Evolutionary conservation across 2,888 invertebrate species (phyloP).

Genomic region (Agelastica alni): DNA sequence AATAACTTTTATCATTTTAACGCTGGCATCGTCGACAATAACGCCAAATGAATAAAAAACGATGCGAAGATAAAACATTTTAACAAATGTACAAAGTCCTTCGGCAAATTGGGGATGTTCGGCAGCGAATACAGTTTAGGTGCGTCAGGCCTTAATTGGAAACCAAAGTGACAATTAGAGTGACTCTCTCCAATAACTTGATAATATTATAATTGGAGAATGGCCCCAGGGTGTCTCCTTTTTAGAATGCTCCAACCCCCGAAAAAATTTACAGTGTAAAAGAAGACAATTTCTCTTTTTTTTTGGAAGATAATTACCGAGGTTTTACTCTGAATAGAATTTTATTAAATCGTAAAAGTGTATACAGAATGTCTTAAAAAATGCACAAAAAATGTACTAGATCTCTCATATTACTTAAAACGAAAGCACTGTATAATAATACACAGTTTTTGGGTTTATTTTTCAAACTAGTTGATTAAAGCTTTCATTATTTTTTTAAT

Average conservation of each 20-base stretch:
- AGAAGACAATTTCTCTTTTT: slow-evolving; percentile 26
- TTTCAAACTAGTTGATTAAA: too few species aligned
- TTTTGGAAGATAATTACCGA: slow-evolving; percentile 35
- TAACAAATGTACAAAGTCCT: slow-evolving; percentile 35
- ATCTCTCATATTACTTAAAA: too few species aligned
- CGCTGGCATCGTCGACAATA: slow-evolving; percentile 16
- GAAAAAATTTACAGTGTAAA: slow-evolving; percentile 10
- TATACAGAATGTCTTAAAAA: too few species aligned
- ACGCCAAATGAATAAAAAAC: slow-evolving; percentile 27
- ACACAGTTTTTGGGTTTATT: too few species aligned
- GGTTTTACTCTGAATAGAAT: too few species aligned
- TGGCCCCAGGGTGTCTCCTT: slow-evolving; percentile 45
- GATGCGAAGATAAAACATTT: slow-evolving; percentile 34
- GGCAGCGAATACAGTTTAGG: slow-evolving; percentile 36
- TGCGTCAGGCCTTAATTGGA: slow-evolving; percentile 53
- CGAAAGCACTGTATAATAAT: too few species aligned
- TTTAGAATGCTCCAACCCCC: slow-evolving; percentile 2
- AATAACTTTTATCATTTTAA: too few species aligned
- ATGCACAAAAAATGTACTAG: too few species aligned
- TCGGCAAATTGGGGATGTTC: slow-evolving; percentile 40
- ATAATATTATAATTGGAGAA: slow-evolving; percentile 56
- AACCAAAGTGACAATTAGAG: slow-evolving; percentile 56
- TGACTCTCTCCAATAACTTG: slow-evolving; percentile 47
- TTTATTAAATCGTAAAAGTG: too few species aligned
- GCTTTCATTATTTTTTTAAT: too few species aligned